A percentile compares a stretch with the other conserved stretches of the same genome.
These are phyloP conservation scores for Hemistola chrysoprasaria DNA, from an alignment of 2,888 invertebrate species.

Conservation along the genomic window DNA sequence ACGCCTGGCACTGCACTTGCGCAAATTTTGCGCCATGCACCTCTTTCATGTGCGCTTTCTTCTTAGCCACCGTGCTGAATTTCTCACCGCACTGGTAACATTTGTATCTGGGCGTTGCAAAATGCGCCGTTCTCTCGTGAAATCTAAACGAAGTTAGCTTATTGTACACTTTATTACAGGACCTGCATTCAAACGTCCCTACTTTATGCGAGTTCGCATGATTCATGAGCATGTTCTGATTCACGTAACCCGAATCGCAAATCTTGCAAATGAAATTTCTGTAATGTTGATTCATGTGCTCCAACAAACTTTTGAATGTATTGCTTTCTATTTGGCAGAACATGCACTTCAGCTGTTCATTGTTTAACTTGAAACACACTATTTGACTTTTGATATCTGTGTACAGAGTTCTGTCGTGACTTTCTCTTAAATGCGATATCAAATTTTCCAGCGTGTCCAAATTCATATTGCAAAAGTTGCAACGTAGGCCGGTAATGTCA, in stretches of 20 bases:
- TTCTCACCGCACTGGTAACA: slow-evolving; percentile 57
- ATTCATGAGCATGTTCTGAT: too few species aligned
- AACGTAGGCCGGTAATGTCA: slow-evolving; percentile 68
- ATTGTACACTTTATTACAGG: too few species aligned
- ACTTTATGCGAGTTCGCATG: too few species aligned
- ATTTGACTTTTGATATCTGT: slow-evolving; percentile 63
- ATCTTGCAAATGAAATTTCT: slow-evolving; percentile 71
- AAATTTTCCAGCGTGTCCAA: slow-evolving; percentile 52
- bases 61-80: slow-evolving; percentile 66
- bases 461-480: slow-evolving; percentile 55
- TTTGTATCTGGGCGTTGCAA: too few species aligned
- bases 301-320: slow-evolving; percentile 45
- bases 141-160: too few species aligned
- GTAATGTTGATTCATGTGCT: slow-evolving; percentile 73
- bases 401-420: slow-evolving; percentile 65
- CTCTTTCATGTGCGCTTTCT: slow-evolving; percentile 67
- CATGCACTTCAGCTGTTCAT: slow-evolving; percentile 64
- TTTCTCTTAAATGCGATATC: slow-evolving; percentile 57
- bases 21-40: slow-evolving; percentile 71
- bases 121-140: too few species aligned
- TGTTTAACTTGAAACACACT: slow-evolving; percentile 58
- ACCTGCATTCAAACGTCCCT: too few species aligned
- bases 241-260: slow-evolving; percentile 73
- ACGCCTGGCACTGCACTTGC: slow-evolving; percentile 67
- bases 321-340: slow-evolving; percentile 61